Evolutionary conservation across 2,797 vertebrate species (phyloP), one percentile per base, ranked within the genome.

Genomic region (Typhlichthys subterraneus): DNA sequence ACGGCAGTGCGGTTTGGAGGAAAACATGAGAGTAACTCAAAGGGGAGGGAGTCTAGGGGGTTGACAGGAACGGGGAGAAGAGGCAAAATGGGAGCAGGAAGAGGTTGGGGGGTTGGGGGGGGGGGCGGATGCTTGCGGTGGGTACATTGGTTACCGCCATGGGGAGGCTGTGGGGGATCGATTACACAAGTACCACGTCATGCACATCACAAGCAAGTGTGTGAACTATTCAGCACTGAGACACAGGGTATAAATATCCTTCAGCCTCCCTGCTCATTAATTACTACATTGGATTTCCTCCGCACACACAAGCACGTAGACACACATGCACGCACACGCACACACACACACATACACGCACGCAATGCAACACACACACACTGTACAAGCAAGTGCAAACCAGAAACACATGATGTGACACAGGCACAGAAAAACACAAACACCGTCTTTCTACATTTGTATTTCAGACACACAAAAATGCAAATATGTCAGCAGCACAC

Each of bases 191-290:
- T 58, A 57, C 13, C 62, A 72, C 49, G 68, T 76, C 63, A 53
- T 23, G 23, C 23, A 23, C 0, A 63, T 77, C 56, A 77, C 45
- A 13, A 19, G 57, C 48, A 14, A 14, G 63, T 64, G 61, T 57
- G 68, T 74, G 14, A 53, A 57, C 66, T 74, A 19, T 12, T 29
- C 23, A 42, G 12, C 42, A 59, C 3, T 0, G 53, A 66, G 73
- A 74, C 38, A 61, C n/a, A 42, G 63, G 45, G 65, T 71, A 55
- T 76, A 64, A 82, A 79, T 70, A 73, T 76, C 69, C 67, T 50
- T 15, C 51, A 2, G 9, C 33, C 53, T 59, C 65, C 23, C 0
- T 13, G 49, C 61, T 77, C 59, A 77, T 75, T 84, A 82, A 80
- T 82, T 69, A 76, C 57, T 12, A 61, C 60, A 70, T 75, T 62